Evolutionary conservation across 2,113 vertebrate genomes (phyloP).

Genomic region (Hyperoodon ampullatus): DNA sequence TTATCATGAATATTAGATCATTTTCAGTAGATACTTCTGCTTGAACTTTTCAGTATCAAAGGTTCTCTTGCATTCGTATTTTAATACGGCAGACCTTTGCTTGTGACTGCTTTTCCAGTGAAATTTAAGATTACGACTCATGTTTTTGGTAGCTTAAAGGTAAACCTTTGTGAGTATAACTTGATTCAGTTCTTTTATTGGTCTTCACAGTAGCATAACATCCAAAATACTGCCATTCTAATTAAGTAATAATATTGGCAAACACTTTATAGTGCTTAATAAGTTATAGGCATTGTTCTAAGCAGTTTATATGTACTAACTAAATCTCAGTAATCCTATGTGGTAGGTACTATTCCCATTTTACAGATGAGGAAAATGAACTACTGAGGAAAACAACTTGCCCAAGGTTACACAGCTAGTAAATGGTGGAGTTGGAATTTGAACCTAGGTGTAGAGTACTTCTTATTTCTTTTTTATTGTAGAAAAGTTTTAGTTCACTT

Average conservation of each 20-base stretch:
- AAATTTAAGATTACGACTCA: constrained; percentile 47
- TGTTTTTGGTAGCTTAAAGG: not conserved
- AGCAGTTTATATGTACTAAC: not conserved
- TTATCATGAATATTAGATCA: not conserved
- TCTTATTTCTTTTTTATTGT: not conserved
- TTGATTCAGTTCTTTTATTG: not conserved
- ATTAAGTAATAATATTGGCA: not conserved
- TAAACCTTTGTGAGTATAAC: not conserved
- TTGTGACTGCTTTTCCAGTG: constrained; percentile 35
- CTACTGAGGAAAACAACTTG: constrained; percentile 30
- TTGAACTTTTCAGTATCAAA: constrained; percentile 23
- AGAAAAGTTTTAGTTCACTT: not conserved
- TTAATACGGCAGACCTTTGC: constrained; percentile 2
- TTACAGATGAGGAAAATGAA: constrained; percentile 51
- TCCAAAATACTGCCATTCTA: constrained; percentile 38
- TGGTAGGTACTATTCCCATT: constrained; percentile 41
- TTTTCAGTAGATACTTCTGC: constrained; percentile 5
- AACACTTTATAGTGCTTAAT: not conserved
- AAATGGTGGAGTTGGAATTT: constrained; percentile 41
- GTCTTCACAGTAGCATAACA: not conserved
- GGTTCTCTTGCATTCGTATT: constrained; percentile 28
- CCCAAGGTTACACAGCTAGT: not conserved
- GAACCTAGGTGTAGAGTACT: not conserved
- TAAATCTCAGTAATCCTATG: not conserved
- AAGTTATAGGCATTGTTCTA: not conserved